Conservation (phyloP, 2,888 invertebrate species). For the Tholera decimalis region DNA sequence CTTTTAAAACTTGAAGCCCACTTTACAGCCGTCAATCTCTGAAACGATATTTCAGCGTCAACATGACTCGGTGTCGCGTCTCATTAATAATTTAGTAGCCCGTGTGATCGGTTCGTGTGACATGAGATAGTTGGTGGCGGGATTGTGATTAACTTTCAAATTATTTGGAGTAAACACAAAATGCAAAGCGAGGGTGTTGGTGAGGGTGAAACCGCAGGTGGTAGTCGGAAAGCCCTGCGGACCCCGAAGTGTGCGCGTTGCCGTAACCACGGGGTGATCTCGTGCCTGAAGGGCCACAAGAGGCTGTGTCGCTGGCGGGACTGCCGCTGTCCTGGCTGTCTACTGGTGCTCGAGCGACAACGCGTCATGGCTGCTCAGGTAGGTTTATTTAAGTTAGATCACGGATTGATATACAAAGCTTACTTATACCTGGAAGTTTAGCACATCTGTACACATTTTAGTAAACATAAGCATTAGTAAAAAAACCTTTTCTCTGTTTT, state of each 20-base stretch:
- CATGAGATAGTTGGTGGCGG: constrained; percentile 50
- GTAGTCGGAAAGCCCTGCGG: constrained; percentile 82
- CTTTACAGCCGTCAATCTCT: constrained; percentile 82
- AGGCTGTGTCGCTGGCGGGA: constrained; percentile 96
- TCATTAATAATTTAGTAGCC: constrained; percentile 56
- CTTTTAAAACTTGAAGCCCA: constrained; percentile 78
- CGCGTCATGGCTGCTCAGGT: constrained; percentile 93
- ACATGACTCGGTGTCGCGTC: constrained; percentile 73
- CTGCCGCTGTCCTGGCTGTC: constrained; percentile 96
- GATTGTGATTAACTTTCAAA: constrained; percentile 15
- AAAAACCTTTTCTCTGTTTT: not conserved
- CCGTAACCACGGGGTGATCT: constrained; percentile 97
- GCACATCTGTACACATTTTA: not conserved
- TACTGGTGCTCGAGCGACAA: constrained; percentile 94
- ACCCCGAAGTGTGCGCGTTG: constrained; percentile 93
- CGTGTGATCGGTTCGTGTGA: constrained; percentile 50
- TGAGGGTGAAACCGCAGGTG: constrained; percentile 67
- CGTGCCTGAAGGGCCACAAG: constrained; percentile 97
- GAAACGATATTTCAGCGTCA: constrained; percentile 82
- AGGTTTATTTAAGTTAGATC: constrained; percentile 10
- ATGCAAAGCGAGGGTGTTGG: constrained; percentile 71
- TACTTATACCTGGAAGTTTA: not conserved
- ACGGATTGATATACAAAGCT: not conserved
- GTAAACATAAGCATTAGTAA: not conserved
- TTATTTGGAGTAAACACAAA: constrained; percentile 32